Percentiles rank a stretch among this genome's conserved stretches.
Evolutionary conservation across 2,797 vertebrate genomes (phyloP).

Genomic region (Alcedo atthis): DNA sequence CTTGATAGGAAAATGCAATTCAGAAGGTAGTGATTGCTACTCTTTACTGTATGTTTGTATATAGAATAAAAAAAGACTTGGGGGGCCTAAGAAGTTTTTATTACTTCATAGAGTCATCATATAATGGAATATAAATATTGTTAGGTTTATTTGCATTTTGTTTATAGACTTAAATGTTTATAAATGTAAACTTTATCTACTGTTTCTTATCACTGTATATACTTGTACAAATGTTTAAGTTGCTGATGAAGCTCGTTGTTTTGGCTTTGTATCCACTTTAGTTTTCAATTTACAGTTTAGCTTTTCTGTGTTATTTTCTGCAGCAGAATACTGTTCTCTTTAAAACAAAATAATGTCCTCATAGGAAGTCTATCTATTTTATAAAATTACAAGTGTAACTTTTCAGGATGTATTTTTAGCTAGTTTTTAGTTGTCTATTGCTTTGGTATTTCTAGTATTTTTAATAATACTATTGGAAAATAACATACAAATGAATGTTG

Average conservation of each 20-base stretch:
- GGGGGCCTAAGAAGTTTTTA: neutral
- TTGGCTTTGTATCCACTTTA: neutral
- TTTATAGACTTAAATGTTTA: neutral
- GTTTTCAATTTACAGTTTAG: neutral
- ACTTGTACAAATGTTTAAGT: neutral
- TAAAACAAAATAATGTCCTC: neutral
- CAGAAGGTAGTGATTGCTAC: neutral
- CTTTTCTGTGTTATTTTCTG: neutral
- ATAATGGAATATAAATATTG: neutral
- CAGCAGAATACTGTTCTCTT: neutral
- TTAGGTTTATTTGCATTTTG: neutral
- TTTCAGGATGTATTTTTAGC: neutral
- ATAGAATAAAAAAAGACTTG: neutral
- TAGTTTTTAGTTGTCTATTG: neutral
- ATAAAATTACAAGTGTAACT: neutral
- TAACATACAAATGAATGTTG: neutral
- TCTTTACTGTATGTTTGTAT: neutral
- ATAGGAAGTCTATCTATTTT: no score
- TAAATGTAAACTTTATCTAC: neutral
- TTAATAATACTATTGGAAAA: neutral
- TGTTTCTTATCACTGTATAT: neutral
- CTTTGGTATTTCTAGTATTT: neutral
- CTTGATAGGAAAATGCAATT: neutral
- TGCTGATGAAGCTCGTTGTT: neutral
- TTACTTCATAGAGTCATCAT: neutral